Evolutionary conservation across 2,888 invertebrate species (phyloP), one percentile per base, ranked within the genome.

Genomic region (Thymelicus lineola): DNA sequence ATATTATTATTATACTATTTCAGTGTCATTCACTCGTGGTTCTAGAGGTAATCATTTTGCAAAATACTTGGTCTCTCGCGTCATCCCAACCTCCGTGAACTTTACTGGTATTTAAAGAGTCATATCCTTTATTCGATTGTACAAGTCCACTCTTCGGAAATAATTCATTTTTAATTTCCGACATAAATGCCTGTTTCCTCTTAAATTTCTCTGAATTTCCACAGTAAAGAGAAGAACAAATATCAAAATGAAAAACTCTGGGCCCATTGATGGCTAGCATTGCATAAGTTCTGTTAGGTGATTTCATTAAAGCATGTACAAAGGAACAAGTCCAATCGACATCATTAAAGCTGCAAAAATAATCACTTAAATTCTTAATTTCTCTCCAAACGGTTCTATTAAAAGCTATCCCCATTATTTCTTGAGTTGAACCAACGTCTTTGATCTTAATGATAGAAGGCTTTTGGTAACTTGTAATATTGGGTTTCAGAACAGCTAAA

Each of bases 261-360:
- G 86, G 73, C n/a, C 80, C 84, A 55, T 74, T 71, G 7, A 78
- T 73, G 1, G 81, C 71, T 4, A 80, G 38, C 64, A 83, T 70
- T 35, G 73, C 71, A 55, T 86, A 73, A 36, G 73, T 75, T 0
- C 77, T 76, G 53, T 72, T 68, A 66, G 71, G 70, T 59, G 76
- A 76, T 45, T 79, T 74, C 7, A 67, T 74, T 0, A 75, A 75
- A 0, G 86, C 68, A 69, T 80, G 71, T 7, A 75, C 77, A 1
- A 88, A 70, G 17, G 85, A 85, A n/a, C 71, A 75, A 6, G 78
- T 78, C 87, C 87, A 87, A 14, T 79, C 77, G 46, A 74, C 82
- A 68, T 87, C 85, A 35, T 86, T 73, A 59, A 77, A 80, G 35
- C 79, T 72, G 65, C 87, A 88, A 59, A 83, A 88, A 14, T 81